Percentiles rank a stretch among this genome's conserved stretches.
Conservation (phyloP, 2,888 invertebrate genomes). For the Xylota segnis region DNA sequence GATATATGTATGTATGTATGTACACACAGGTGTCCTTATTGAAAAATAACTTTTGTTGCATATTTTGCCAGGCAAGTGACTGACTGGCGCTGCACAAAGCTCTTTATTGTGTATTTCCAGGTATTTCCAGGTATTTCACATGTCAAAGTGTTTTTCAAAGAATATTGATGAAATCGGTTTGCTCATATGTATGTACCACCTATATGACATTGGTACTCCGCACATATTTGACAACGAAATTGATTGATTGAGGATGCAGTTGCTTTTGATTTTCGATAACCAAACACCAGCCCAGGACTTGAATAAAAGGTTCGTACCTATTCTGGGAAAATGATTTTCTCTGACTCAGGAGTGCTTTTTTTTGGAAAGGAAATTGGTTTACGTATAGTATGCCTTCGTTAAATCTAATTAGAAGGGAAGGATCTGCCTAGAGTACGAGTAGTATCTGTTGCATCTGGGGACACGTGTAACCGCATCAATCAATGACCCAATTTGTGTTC, state of each 20-base stretch:
- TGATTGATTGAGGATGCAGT: constrained; percentile 57
- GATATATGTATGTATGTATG: no score
- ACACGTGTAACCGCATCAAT: no score
- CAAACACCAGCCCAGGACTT: constrained; percentile 25
- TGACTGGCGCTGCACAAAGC: background rate
- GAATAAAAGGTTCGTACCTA: background rate
- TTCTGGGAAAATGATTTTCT: constrained; percentile 28
- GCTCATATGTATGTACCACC: background rate
- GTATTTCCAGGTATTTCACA: constrained; percentile 25
- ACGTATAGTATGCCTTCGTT: no score
- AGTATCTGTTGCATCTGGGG: no score
- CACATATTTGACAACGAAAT: constrained; percentile 48
- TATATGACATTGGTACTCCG: constrained; percentile 28
- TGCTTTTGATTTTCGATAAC: constrained; percentile 39
- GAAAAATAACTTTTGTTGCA: constrained; percentile 47
- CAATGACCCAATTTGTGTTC: no score
- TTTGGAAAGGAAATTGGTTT: background rate
- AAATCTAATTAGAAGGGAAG: no score
- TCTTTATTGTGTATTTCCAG: constrained; percentile 33
- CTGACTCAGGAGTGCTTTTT: background rate
- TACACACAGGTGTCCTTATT: constrained; percentile 22
- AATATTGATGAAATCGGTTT: constrained; percentile 36
- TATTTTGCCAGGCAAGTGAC: no score
- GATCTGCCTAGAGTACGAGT: no score
- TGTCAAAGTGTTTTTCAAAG: constrained; percentile 6